Conservation (phyloP, 2,888 invertebrate genomes). For the Ptilodon capucinus region DNA sequence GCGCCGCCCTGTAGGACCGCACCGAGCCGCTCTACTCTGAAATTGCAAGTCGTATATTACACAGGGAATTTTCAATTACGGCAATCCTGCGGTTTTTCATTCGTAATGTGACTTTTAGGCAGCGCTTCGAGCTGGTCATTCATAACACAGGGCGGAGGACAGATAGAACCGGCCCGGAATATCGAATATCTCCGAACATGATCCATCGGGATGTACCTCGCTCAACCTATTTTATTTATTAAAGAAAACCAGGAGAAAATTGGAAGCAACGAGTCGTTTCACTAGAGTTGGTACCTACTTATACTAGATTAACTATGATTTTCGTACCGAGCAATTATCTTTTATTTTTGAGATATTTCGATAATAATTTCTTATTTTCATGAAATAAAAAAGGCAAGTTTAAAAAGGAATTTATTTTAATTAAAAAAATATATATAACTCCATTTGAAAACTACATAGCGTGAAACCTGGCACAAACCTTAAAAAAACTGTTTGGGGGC, state of each 20-base stretch:
- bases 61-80: slow-evolving; percentile 82
- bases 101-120: slow-evolving; percentile 80
- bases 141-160: slow-evolving; percentile 48
- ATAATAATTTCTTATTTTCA: too few relatives aligned
- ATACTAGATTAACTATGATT: too few relatives aligned
- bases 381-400: too few relatives aligned
- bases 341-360: too few relatives aligned
- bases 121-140: slow-evolving; percentile 68
- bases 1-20: slow-evolving; percentile 62
- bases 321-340: too few relatives aligned
- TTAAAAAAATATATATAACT: too few relatives aligned
- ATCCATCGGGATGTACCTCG: slow-evolving; percentile 2
- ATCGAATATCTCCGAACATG: slow-evolving; percentile 21
- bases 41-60: slow-evolving; percentile 81
- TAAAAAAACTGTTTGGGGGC: too few relatives aligned
- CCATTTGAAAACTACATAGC: too few relatives aligned
- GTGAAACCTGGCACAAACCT: too few relatives aligned
- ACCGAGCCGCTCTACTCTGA: slow-evolving; percentile 59
- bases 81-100: slow-evolving; percentile 81
- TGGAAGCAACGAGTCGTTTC: background rate
- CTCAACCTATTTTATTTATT: background rate
- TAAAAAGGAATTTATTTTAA: too few relatives aligned
- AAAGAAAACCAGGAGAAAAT: background rate
- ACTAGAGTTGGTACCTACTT: background rate
- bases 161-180: too few relatives aligned